Percentiles rank a stretch among this genome's conserved stretches.
These are phyloP conservation scores for Drosophila burlai DNA, from an alignment of 1,140 invertebrate species.

Conservation along the genomic window DNA sequence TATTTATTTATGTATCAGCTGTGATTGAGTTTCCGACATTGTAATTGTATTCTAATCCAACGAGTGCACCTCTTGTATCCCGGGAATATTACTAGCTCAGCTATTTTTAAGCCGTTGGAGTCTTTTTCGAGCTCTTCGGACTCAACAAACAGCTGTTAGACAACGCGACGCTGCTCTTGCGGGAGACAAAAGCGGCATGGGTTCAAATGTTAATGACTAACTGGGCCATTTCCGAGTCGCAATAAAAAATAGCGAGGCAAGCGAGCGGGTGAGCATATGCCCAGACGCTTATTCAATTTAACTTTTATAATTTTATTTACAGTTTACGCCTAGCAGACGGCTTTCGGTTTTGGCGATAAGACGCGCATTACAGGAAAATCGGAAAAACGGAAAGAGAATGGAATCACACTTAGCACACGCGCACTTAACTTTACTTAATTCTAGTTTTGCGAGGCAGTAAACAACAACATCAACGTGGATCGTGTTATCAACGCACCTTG, in stretches of 20 bases:
- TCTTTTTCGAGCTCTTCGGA: not conserved
- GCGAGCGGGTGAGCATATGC: constrained; percentile 18
- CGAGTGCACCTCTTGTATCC: not conserved
- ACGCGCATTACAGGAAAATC: constrained; percentile 47
- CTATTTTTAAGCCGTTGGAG: constrained; percentile 10
- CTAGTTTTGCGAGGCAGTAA: constrained; percentile 36
- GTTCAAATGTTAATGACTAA: constrained; percentile 77
- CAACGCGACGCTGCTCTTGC: constrained; percentile 22
- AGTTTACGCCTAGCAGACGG: constrained; percentile 60
- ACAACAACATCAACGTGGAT: constrained; percentile 37
- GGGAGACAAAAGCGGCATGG: constrained; percentile 10
- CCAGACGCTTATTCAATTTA: constrained; percentile 50
- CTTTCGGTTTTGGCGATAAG: constrained; percentile 45
- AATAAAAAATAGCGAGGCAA: constrained; percentile 57
- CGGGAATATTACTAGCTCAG: not conserved
- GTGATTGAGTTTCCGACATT: not conserved
- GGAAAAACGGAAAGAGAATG: constrained; percentile 27
- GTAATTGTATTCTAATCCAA: not conserved
- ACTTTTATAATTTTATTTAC: constrained; percentile 75
- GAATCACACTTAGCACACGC: constrained; percentile 56
- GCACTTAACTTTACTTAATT: constrained; percentile 32
- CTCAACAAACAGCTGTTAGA: constrained; percentile 51
- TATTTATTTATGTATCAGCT: not conserved
- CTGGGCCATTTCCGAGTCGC: constrained; percentile 66
- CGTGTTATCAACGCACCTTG: constrained; percentile 73